Percentiles rank a stretch among this genome's conserved stretches.
Conservation (phyloP, 2,888 invertebrate species). For the Idaea dimidiata region DNA sequence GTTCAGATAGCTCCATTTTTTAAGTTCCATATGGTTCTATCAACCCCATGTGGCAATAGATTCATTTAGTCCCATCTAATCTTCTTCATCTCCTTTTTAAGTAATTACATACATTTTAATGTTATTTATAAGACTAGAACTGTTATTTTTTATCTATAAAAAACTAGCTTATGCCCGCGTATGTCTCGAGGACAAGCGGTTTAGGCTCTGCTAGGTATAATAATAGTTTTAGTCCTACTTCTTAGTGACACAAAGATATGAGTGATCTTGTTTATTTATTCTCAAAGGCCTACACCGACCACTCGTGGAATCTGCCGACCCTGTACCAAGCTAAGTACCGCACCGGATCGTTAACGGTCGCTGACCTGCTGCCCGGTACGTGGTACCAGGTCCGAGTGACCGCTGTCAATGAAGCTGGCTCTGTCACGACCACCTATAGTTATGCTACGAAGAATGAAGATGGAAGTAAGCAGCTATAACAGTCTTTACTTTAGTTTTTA, state of each 20-base stretch:
- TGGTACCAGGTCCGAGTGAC: conserved; percentile 83
- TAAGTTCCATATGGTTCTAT: no score
- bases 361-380: conserved; percentile 79
- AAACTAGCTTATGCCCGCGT: no score
- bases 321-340: conserved; percentile 57
- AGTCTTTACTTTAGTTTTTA: not conserved
- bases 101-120: no score
- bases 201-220: no score
- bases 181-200: no score
- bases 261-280: not conserved
- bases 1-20: no score
- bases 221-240: no score
- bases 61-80: not conserved
- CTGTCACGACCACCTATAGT: conserved; percentile 75
- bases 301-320: conserved; percentile 46
- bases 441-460: conserved; percentile 82
- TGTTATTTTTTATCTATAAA: no score
- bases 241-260: no score
- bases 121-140: no score
- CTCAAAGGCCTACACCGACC: conserved; percentile 44
- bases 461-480: conserved; percentile 72
- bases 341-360: conserved; percentile 60
- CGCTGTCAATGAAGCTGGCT: conserved; percentile 84
- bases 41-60: no score
- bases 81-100: not conserved